Base-by-base conservation (phyloP, 2,888 invertebrate species). In the Scaptomyza parva region DNA sequence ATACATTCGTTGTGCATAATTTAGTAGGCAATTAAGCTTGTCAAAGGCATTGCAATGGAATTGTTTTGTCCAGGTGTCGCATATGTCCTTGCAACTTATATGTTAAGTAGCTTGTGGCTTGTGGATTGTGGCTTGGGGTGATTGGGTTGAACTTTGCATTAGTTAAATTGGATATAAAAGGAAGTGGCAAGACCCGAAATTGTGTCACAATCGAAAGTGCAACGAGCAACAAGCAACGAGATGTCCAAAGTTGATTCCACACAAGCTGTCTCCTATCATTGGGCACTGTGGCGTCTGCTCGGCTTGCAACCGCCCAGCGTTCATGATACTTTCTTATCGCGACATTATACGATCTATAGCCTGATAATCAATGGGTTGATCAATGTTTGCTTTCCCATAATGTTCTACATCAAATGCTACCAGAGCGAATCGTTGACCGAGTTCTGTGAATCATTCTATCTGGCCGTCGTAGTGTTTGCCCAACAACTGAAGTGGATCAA, bases 201-300 rank as follows among this genome's bases (percentile, higher is more conserved):
- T 7, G 20, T 12, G 14, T 17, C 9, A 40, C 44, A 64, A 40
- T 22, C 35, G 8, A 35, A 30, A 60, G 53, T 55, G 39, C 2
- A 2, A 7, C 12, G 52, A 26, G 18, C n/a, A n/a, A 9, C 28
- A 28, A 28, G 39, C 2, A 2, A 9, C 14, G 52, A 26, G 18
- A 72, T 76, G 65, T 30, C 22, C 9, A 12, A 8, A 9, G 45
- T 78, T 17, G 71, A 75, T 18, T 86, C 86, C 14, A 66, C 57
- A 2, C 18, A 58, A 6, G 89, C 90, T 1, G 78, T 91, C 39
- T 60, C 71, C 11, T 68, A 69, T 48, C 88, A 88, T 18, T 91
- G 91, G 90, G n/a, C 28, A 7, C 45, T 86, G 6, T 91, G 89
- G 88, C 73, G 74, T 17, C 3, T 81, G 3, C 60, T 76, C 6